Evolutionary conservation across 2,797 vertebrate species (phyloP), one percentile per base, ranked within the genome.

Genomic region (Gila robusta): DNA sequence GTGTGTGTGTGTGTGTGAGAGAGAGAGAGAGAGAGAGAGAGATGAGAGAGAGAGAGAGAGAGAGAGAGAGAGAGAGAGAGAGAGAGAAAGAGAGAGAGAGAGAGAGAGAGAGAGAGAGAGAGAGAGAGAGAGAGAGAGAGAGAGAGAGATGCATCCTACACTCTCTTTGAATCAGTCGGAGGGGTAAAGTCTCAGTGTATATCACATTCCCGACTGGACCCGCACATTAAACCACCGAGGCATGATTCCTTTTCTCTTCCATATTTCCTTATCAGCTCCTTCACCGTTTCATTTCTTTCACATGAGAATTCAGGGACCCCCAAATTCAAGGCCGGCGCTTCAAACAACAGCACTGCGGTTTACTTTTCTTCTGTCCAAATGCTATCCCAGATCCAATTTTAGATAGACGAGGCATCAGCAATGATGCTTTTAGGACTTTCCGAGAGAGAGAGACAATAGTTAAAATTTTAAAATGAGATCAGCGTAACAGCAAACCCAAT

Each of bases 371-470:
- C 95, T 96, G 96, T 98, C 96, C 96, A 96, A 97, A 98, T 97
- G 96, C 95, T 96, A 96, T 97, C 97, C 97, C 95, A 97, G 98
- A 99, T 99, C 97, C 97, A 99, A 99, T 99, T 99, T 99, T 95
- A 99, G 98, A 99, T 99, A 98, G 95, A 95, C 87, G 93, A 76
- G 90, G 94, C 93, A 96, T 96, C 94, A 96, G 94, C 94, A 94
- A 92, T 96, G 95, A 97, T 96, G 96, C 95, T 95, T 96, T 95
- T 93, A 94, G 94, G 90, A 93, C 90, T 94, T 92, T 91, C 83
- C 83, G 83, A 87, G 76, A 91, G 90, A 91, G 88, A 91, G 90
- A 95, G 93, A 94, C 94, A 95, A 94, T 95, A 92, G 93, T 93
- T 92, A 93, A 93, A 92, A 95, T 94, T 93, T 90, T 91, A 91